Evolutionary conservation across 35 echinoderm and acorn worm species (phyloP), one percentile per base, ranked within the genome.

Genomic region (Acanthaster planci): DNA sequence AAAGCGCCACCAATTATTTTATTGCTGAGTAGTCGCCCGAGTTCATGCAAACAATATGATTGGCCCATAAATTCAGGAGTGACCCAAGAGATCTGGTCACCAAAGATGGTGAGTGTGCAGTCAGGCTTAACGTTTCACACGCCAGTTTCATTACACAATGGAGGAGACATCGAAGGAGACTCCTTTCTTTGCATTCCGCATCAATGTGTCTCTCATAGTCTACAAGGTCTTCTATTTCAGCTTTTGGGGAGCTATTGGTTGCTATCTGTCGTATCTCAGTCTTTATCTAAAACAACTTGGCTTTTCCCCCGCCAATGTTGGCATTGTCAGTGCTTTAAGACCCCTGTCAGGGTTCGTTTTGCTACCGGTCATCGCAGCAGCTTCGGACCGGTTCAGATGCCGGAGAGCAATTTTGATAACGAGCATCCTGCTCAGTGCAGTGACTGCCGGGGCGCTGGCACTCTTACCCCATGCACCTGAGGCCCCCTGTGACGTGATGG

Each of bases 281-380:
- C 23, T 72, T 3, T 72, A 72, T 72, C 30, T 26, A 14, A 72
- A 72, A 9, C 64, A 72, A 72, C 64, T 72, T 26, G 64, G 64
- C 2, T 72, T 72, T 26, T 10, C 23, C 23, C 29, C 64, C 26
- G 26, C 34, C 34, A 29, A 31, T 26, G 23, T 72, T 15, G 64
- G 64, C 64, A 2, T 72, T 14, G 10, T 72, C 19, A 72, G 30
- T 26, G 1, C 64, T 5, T 10, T 72, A 1, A 26, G 64, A 1
- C 64, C 64, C 18, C 30, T 72, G 19, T 26, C 9, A 1, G 5
- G 64, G 26, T 72, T 72, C 30, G 64, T 34, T 29, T 2, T 8
- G 21, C 2, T 72, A 26, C 64, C 64, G 64, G 22, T 72, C 3
- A 72, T 72, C 29, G 26, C 64, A 10, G 23, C 30, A 26, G 10